Conservation (phyloP, 2,888 invertebrate genomes). For the Galeruca laticollis region DNA sequence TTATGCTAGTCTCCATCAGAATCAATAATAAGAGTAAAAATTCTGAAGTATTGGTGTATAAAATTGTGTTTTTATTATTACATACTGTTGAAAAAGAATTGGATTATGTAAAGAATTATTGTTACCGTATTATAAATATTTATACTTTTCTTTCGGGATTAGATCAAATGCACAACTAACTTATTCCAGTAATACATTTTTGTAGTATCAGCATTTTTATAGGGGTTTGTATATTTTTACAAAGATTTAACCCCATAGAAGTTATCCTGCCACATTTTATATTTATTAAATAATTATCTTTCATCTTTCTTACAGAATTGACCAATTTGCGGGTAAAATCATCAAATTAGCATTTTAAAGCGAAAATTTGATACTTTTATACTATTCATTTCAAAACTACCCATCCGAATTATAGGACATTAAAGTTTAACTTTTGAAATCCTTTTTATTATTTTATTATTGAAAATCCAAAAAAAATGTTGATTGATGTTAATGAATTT, state of each 20-base stretch:
- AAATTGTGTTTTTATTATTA: conserved; percentile 2
- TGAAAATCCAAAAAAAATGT: too few species aligned
- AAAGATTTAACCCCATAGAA: not conserved
- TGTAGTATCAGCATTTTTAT: not conserved
- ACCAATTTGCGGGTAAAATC: too few species aligned
- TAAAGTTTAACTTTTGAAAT: too few species aligned
- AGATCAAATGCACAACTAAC: not conserved
- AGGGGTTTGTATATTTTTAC: conserved; percentile 1
- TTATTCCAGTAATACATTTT: not conserved
- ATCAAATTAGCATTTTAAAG: too few species aligned
- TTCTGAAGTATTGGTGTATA: conserved; percentile 5
- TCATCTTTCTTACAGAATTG: not conserved
- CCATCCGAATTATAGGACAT: too few species aligned
- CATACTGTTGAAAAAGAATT: not conserved
- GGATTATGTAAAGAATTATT: conserved; percentile 2
- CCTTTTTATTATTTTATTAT: too few species aligned
- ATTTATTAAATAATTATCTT: not conserved
- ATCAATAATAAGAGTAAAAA: conserved; percentile 58
- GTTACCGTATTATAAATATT: not conserved
- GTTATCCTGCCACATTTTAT: not conserved
- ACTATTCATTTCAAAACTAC: too few species aligned
- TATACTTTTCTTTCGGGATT: not conserved
- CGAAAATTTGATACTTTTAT: too few species aligned
- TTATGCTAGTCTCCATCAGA: conserved; percentile 65
- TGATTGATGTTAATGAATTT: too few species aligned